Evolutionary conservation across 2,797 vertebrate genomes (phyloP).

Genomic region (Siniperca undulata): DNA sequence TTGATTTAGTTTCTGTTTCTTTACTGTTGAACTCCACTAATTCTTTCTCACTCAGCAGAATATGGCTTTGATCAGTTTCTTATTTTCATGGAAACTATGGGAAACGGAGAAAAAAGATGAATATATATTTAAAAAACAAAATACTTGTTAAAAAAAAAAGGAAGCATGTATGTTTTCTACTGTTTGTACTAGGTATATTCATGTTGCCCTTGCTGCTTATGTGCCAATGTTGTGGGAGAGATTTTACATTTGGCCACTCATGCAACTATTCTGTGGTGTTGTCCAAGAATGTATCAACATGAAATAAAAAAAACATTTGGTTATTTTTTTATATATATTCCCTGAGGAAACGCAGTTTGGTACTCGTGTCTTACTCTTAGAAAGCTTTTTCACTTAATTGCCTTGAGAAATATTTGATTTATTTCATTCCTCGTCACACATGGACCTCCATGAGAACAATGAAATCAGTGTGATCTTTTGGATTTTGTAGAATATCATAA

Average conservation of each 20-base stretch:
- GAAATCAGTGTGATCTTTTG: background rate
- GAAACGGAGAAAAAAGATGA: conserved; percentile 81
- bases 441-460: background rate
- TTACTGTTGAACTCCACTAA: conserved; percentile 53
- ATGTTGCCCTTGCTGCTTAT: conserved; percentile 98
- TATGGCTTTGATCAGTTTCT: conserved; percentile 91
- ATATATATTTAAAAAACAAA: conserved; percentile 84
- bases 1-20: conserved; percentile 40
- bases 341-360: conserved; percentile 66
- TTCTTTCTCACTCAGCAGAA: conserved; percentile 82
- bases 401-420: conserved; percentile 51
- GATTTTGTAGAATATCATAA: conserved; percentile 7
- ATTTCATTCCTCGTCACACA: background rate
- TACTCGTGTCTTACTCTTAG: conserved; percentile 38
- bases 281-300: conserved; percentile 98
- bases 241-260: conserved; percentile 89
- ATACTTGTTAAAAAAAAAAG: conserved; percentile 65
- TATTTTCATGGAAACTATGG: conserved; percentile 87
- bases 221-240: conserved; percentile 96
- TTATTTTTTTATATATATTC: conserved; percentile 93
- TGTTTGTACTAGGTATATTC: conserved; percentile 98
- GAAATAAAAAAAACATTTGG: conserved; percentile 93
- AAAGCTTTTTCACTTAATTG: background rate
- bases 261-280: conserved; percentile 95
- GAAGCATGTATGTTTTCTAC: conserved; percentile 99